Evolutionary conservation across 2,797 vertebrate species (phyloP), one percentile per base, ranked within the genome.

Genomic region (Alcedo quadribrachys): DNA sequence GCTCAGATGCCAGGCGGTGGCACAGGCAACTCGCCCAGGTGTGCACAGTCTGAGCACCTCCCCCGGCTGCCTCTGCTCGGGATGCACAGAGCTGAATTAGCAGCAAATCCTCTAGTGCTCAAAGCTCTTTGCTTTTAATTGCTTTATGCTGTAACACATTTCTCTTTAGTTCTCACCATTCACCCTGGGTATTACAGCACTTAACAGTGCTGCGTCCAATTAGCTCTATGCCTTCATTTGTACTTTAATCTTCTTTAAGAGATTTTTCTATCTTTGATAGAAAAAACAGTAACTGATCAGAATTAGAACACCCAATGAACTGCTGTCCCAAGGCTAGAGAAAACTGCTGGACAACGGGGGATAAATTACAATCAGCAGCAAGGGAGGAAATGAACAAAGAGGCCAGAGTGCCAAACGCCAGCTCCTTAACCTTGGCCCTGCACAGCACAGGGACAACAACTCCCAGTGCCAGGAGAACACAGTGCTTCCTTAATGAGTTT

Each of bases 31-130:
- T 11, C 32, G 2, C 13, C 61, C 0, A 6, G 20, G 5, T 21
- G 35, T 22, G 22, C 68, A 11, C 8, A 14, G 0, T 7, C 2
- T 3, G 0, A 32, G 4, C 22, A 14, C 13, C 61, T 46, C 35
- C 16, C 42, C 30, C 50, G 0, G 2, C 50, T 4, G 27, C 27
- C 48, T 32, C 18, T 2, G 9, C 42, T 8, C 9, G 33, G 11
- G 45, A 51, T 5, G 42, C 51, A 24, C 18, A 28, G 15, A 22
- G 51, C 58, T 9, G 11, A 16, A 19, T 5, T 5, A 48, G 22
- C 45, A 66, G 48, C 25, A 50, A 58, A 69, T 4, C 6, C 15
- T 8, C 12, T 3, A 28, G 33, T 53, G 50, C 27, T 17, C 28
- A 30, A 53, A 0, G 15, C 42, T 71, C 54, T 55, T 21, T 25